phyloP scores from a whole-genome alignment of 2,888 invertebrate species.

The Tanaodytes sp. region DNA sequence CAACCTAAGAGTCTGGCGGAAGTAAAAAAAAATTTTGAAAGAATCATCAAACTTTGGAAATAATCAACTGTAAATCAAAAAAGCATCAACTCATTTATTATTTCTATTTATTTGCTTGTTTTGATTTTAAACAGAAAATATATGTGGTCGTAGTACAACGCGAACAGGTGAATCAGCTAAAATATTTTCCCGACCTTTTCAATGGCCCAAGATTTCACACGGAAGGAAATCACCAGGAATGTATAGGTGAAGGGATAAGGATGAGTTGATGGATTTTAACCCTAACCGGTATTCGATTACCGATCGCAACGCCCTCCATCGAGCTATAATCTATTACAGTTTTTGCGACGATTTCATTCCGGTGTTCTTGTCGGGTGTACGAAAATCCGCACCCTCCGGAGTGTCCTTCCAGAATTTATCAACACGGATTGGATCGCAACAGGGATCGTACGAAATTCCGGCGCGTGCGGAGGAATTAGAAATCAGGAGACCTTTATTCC shows the following conservation, averaged over 20 bases:
- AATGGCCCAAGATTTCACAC: too few species aligned
- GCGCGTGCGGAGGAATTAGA: not conserved
- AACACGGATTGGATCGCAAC: constrained; percentile 60
- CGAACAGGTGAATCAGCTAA: too few species aligned
- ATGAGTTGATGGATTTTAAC: constrained; percentile 68
- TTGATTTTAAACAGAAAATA: too few species aligned
- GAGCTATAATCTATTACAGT: constrained; percentile 69
- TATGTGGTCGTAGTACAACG: too few species aligned
- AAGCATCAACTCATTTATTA: too few species aligned
- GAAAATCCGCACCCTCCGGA: constrained; percentile 58
- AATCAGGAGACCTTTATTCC: too few species aligned
- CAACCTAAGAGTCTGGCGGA: too few species aligned
- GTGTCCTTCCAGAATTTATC: constrained; percentile 68
- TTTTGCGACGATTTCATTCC: constrained; percentile 62
- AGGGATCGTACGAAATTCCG: constrained; percentile 48
- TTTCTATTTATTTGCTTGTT: too few species aligned
- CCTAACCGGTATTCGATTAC: constrained; percentile 66
- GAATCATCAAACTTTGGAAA: too few species aligned
- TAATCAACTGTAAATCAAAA: too few species aligned
- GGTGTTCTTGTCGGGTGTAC: constrained; percentile 34
- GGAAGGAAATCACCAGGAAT: constrained; percentile 28
- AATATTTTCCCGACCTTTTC: too few species aligned
- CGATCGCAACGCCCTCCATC: constrained; percentile 53
- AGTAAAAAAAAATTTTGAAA: too few species aligned
- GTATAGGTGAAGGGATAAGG: constrained; percentile 54